A percentile compares a stretch with the other conserved stretches of the same genome.
These are phyloP conservation scores for Coregonus sp. DNA, from an alignment of 2,797 vertebrate genomes.

Conservation along the genomic window DNA sequence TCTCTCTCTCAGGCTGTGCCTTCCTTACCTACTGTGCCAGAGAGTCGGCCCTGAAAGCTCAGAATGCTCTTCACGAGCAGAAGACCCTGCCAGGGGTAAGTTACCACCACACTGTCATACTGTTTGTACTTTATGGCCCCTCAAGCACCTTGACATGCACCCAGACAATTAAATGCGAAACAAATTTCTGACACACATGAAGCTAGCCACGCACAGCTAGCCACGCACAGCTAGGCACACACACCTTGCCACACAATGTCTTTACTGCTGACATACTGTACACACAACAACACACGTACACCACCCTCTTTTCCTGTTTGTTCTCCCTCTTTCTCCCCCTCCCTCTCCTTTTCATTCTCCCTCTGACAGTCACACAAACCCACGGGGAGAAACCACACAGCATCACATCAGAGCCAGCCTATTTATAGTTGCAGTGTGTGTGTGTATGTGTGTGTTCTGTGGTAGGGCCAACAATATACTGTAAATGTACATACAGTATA, in stretches of 20 bases:
- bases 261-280: constrained; percentile 19
- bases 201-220: background rate
- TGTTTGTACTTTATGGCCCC: background rate
- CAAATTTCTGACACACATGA: background rate
- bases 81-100: constrained; percentile 95
- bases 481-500: background rate
- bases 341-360: constrained; percentile 20
- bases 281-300: constrained; percentile 39
- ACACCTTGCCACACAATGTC: constrained; percentile 19
- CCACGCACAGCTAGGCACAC: no score
- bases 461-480: background rate
- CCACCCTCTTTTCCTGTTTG: constrained; percentile 30
- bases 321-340: constrained; percentile 30
- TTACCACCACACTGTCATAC: constrained; percentile 34
- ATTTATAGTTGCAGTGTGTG: constrained; percentile 70
- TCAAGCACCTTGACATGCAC: background rate
- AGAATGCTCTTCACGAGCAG: constrained; percentile 95
- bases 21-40: constrained; percentile 98
- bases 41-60: constrained; percentile 94
- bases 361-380: constrained; percentile 71
- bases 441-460: constrained; percentile 40
- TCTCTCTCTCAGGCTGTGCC: constrained; percentile 82
- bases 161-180: constrained; percentile 9
- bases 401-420: constrained; percentile 73
- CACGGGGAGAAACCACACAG: constrained; percentile 72